Evolutionary conservation across 1,140 invertebrate species (phyloP), one percentile per base, ranked within the genome.

Genomic region (Danaus melanippus): DNA sequence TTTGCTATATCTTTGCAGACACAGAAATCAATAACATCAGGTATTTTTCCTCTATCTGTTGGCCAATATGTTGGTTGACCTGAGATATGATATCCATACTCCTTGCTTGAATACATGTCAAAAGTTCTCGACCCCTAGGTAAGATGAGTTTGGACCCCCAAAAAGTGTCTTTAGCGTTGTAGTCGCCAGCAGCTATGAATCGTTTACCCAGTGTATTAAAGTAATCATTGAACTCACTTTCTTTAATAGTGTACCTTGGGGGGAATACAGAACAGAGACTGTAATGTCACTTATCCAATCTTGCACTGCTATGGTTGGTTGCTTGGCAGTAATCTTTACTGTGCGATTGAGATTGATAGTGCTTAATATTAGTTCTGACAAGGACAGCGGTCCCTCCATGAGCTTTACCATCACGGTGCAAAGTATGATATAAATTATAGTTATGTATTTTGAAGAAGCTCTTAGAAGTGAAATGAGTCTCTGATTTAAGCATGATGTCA

Each of bases 111-210:
- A 47, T 17, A 47, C 46, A 47, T 47, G 8, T 47, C 8, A 47
- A 17, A 8, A 52, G 50, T 52, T 52, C 11, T 7, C 42, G 41
- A 9, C 50, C 50, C 42, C 41, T 44, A 2, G 50, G 41, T 21
- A 10, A 12, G 5, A 17, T 44, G 9, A 45, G 9, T 44, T 41
- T 44, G 9, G 42, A 43, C 9, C 45, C 53, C 53, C 46, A 55
- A 15, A 15, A 48, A 15, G 46, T 55, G 11, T 55, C 45, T 42
- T 55, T 55, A 41, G 53, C 46, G 10, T 55, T 55, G 15, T 43
- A 48, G 40, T 48, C 46, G 15, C 46, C 45, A 42, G 17, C 39
- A 12, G 39, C 21, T 9, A 55, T 42, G 12, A 47, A 48, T 6
- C 53, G 9, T 21, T 21, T 43, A 10, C 50, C 42, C 3, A 44